These are phyloP conservation scores for Drosophila fuyamai DNA, from an alignment of 1,140 invertebrate genomes.

Conservation along the genomic window DNA sequence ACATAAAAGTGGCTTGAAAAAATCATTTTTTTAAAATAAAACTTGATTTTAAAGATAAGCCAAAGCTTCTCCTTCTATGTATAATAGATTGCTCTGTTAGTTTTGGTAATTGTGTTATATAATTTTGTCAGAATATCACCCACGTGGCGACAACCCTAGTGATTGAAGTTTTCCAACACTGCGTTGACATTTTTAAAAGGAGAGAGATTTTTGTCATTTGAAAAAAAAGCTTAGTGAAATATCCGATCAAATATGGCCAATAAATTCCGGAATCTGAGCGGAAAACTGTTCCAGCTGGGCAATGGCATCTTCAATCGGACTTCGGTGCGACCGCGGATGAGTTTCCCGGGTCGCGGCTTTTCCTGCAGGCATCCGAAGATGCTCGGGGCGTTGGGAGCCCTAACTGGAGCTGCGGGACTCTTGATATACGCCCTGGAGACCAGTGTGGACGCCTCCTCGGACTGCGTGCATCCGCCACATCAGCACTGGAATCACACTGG, in stretches of 20 bases:
- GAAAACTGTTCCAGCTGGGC: slow-evolving; percentile 32
- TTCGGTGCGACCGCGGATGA: slow-evolving; percentile 12
- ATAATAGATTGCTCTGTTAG: too few relatives aligned
- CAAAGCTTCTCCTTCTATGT: too few relatives aligned
- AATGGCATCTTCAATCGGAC: slow-evolving; percentile 9
- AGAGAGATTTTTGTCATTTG: background rate
- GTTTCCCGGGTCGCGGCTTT: slow-evolving; percentile 2
- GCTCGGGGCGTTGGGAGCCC: slow-evolving; percentile 86
- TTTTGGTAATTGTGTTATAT: background rate
- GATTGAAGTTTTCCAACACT: background rate
- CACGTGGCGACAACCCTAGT: slow-evolving; percentile 3
- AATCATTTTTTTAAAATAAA: too few relatives aligned
- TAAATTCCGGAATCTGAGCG: slow-evolving; percentile 34
- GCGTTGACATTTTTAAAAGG: background rate
- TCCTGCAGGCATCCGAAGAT: slow-evolving; percentile 13
- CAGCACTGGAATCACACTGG: slow-evolving; percentile 94
- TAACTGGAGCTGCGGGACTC: slow-evolving; percentile 92
- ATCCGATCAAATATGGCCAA: slow-evolving; percentile 26
- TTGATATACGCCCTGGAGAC: slow-evolving; percentile 93
- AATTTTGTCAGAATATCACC: background rate
- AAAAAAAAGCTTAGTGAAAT: background rate
- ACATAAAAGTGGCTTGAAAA: too few relatives aligned
- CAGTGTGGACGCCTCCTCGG: slow-evolving; percentile 92
- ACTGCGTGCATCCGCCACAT: slow-evolving; percentile 91
- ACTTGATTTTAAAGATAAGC: too few relatives aligned